phyloP scores from a whole-genome alignment of 2,113 vertebrate genomes.

The Uria lomvia region DNA sequence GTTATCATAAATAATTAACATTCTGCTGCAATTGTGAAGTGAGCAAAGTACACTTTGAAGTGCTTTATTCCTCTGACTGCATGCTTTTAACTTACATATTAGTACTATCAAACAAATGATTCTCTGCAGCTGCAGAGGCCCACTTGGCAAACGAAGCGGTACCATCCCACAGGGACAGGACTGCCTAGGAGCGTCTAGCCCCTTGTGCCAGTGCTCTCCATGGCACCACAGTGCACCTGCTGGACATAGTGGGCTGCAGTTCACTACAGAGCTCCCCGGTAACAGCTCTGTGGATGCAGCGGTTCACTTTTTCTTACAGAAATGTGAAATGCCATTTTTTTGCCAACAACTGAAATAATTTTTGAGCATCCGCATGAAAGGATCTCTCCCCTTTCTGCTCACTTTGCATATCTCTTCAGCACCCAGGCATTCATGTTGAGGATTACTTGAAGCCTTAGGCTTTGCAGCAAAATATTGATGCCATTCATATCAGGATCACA shows the following conservation, averaged over 20 bases:
- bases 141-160: background rate
- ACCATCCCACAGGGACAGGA: background rate
- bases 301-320: background rate
- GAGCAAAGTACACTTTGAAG: background rate
- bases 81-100: background rate
- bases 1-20: background rate
- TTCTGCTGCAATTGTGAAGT: background rate
- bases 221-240: background rate
- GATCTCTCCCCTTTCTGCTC: background rate
- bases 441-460: background rate
- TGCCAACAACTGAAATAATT: background rate
- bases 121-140: background rate
- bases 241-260: background rate
- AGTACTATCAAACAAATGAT: background rate
- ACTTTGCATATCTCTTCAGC: background rate
- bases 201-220: background rate
- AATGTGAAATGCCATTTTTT: background rate
- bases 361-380: background rate
- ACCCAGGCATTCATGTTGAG: background rate
- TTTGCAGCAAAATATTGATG: background rate
- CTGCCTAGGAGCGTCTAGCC: background rate
- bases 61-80: background rate
- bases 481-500: background rate
- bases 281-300: background rate
- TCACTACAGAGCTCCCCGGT: background rate